Evolutionary conservation across 2,888 invertebrate genomes (phyloP), one percentile per base, ranked within the genome.

Genomic region (Drosophila macrospina): DNA sequence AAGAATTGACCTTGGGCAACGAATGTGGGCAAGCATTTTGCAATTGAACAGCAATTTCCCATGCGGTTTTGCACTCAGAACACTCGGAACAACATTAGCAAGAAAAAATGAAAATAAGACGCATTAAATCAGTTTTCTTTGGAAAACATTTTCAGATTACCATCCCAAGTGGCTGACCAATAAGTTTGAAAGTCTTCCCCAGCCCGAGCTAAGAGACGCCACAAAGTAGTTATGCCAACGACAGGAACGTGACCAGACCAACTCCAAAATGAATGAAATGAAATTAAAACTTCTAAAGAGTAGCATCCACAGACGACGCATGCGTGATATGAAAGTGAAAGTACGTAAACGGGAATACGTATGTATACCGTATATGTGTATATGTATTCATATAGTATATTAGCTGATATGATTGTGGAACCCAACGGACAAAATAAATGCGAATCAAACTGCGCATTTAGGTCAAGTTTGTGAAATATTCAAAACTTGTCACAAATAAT

Each of bases 281-380:
- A 52, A 67, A 44, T 64, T 34, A 63, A 39, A 56, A 54, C 37
- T 50, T 45, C 28, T 7, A 36, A 42, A 44, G 26, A 24, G 37
- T 8, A 36, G 48, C 56, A 42, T 44, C 52, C 30, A 15, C 16
- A 45, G 37, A 62, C 32, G 15, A 67, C 85, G 85, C 85, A 85
- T 87, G 85, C 85, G 85, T 55, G 34, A 4, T 11, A 36, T 16
- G 69, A 87, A 85, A 85, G 83, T 71, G 74, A 87, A 85, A 87
- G 82, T 81, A 78, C 20, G 70, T 74, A 74, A 34, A n/a, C 16
- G 26, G n/a, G 6, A 59, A 20, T 39, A 66, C 15, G 52, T 47
- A 51, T 28, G 44, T 37, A 50, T 13, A 37, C n/a, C n/a, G n/a
- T 28, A 28, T 54, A 30, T 26, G 50, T 30, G 4, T 44, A 16